Percentiles rank a stretch among this genome's conserved stretches.
phyloP scores from a whole-genome alignment of 2,113 vertebrate species.

The Hydrolagus affinis region DNA sequence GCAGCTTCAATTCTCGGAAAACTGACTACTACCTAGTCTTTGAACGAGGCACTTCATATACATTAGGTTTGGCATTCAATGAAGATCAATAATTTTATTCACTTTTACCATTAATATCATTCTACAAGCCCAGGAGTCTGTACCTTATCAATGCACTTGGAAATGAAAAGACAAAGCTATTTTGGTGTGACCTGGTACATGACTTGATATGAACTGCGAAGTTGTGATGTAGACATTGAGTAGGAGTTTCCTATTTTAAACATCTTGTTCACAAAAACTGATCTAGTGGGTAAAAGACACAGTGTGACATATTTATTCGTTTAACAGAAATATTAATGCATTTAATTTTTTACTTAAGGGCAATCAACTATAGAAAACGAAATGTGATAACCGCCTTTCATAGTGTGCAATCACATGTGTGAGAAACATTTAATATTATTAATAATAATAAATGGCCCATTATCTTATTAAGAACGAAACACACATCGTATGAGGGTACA shows the following conservation, averaged over 20 bases:
- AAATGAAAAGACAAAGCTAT: not conserved
- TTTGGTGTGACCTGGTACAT: not conserved
- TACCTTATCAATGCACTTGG: not conserved
- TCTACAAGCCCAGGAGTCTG: not conserved
- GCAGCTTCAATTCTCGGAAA: no score
- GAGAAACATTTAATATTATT: not conserved
- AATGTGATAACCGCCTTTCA: not conserved
- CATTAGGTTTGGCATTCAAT: no score
- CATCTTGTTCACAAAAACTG: no score
- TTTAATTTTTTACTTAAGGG: no score
- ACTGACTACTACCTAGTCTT: no score
- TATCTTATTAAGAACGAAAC: not conserved
- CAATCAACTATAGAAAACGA: not conserved
- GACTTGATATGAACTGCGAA: not conserved
- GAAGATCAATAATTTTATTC: not conserved
- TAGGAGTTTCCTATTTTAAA: not conserved
- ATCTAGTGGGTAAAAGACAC: not conserved
- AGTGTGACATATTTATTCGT: not conserved
- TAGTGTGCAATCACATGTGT: not conserved
- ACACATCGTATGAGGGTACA: not conserved
- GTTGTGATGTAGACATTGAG: not conserved
- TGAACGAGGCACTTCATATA: no score
- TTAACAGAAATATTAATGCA: not conserved
- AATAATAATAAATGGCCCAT: not conserved
- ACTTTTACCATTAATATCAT: not conserved